Base-by-base conservation (phyloP, 92 coral and sea anemone species). In the Hydrozoanthus gracilis region DNA sequence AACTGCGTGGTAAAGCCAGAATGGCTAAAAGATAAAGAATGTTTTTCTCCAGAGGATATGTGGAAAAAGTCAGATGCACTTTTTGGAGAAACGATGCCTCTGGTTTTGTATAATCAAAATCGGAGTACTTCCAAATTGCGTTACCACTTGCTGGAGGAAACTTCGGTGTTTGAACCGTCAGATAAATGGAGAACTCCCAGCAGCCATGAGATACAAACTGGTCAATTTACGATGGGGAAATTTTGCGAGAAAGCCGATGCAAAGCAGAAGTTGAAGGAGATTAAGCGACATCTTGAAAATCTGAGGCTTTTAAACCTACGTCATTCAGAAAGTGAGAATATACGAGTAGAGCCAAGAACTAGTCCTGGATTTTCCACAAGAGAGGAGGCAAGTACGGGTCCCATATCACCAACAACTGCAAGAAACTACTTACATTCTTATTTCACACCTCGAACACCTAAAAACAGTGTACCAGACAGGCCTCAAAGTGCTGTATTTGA, bases 151-250 rank as follows among this genome's bases (percentile, higher is more conserved):
- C 15, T 48, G 49, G 75, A 62, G 66, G 85, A 80, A 65, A 48
- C 85, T 0, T 65, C 85, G 8, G 85, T 80, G 74, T 80, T 80
- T 65, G 74, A 51, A 70, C 60, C 55, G 5, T 51, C 74, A 0
- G 74, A 65, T 39, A 80, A 80, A 4, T 80, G 85, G 85, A 80
- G 16, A 12, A 80, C 85, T 64, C 85, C 85, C 27, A 80, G 73
- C 51, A 80, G 85, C 44, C 14, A 51, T 1, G 85, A 80, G 27
- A 49, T 80, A 47, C 51, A 65, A 62, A 80, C 46, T 27, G 7
- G 56, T 79, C 51, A 64, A 16, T 48, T 64, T 64, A 17, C 16
- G 12, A 45, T 47, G 17, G 73, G 46, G 16, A 64, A 47, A 62
- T 17, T 20, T 14, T 16, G 73, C 12, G 74, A 48, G 51, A 80